Evolutionary conservation across 2,113 vertebrate genomes (phyloP), one percentile per base, ranked within the genome.

Genomic region (Callocephalon fimbriatum): DNA sequence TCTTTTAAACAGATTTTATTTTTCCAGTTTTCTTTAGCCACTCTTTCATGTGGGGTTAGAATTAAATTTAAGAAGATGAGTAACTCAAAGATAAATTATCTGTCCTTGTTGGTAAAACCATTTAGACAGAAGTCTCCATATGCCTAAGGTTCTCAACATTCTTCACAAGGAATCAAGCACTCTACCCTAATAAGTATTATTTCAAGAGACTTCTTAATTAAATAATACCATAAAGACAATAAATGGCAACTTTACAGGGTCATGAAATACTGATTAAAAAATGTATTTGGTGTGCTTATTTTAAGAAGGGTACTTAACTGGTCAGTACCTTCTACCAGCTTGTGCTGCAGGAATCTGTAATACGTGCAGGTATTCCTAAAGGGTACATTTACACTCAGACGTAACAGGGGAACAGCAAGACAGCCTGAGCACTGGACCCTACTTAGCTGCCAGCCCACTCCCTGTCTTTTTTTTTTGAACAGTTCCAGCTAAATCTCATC

Each of bases 121-220:
- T 54, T 83, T 54, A 89, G 50, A 90, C 37, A 80, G 86, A 86
- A 80, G 91, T 54, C 83, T 94, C 73, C 79, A 86, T 23, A 89
- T 70, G 81, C 29, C 35, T 81, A 31, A 72, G 35, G 51, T 75
- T 95, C 51, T 88, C 54, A 84, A 25, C 21, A 17, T 48, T 40
- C 44, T 85, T 94, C 56, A 72, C 67, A 47, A 31, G 12, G 40
- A 61, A 81, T 53, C 18, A 78, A 15, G 35, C 47, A 72, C 61
- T 65, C 51, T 87, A 63, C 40, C 25, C 31, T 82, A 82, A 45
- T 72, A 81, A 81, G 29, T 50, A 91, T 25, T 67, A 87, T 72
- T 81, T 93, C 70, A 90, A 85, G 62, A 90, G 81, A 88, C 32
- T 78, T 76, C 58, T 90, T 97, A 88, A 96, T 94, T 80, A 94